Conservation (phyloP, 2,888 invertebrate genomes). For the Poecilobothrus nobilitatus region DNA sequence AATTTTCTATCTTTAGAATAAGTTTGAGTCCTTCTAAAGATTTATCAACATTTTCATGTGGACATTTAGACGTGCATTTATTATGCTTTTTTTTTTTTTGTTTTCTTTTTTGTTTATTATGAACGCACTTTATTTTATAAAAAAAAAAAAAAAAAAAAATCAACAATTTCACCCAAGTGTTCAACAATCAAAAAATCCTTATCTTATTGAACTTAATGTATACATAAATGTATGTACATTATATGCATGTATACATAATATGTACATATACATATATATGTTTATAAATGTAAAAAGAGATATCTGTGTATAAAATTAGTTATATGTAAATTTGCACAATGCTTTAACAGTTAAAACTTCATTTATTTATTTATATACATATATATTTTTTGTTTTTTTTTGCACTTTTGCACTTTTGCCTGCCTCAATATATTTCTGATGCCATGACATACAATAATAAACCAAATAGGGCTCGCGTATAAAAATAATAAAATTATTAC, state of each 20-base stretch:
- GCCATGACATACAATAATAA: background rate
- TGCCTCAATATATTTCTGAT: background rate
- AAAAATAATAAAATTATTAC: background rate
- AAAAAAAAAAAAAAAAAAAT: no score
- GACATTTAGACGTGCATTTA: no score
- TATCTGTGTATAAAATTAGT: no score
- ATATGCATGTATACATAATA: background rate
- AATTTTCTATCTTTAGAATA: background rate
- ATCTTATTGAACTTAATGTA: background rate
- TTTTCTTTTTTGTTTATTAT: no score
- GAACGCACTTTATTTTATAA: no score
- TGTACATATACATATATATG: background rate
- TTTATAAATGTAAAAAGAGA: no score
- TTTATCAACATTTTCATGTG: background rate
- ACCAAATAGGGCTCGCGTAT: background rate
- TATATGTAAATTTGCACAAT: no score
- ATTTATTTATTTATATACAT: no score
- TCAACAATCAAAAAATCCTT: background rate
- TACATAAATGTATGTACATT: background rate
- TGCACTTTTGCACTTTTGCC: conserved; percentile 2
- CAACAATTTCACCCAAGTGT: background rate
- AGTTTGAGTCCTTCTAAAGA: background rate
- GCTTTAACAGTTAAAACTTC: no score
- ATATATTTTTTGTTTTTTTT: no score
- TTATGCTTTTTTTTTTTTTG: no score